A percentile compares a stretch with the other conserved stretches of the same genome.
These are phyloP conservation scores for Atta colombica DNA, from an alignment of 1,140 invertebrate species.

Conservation along the genomic window DNA sequence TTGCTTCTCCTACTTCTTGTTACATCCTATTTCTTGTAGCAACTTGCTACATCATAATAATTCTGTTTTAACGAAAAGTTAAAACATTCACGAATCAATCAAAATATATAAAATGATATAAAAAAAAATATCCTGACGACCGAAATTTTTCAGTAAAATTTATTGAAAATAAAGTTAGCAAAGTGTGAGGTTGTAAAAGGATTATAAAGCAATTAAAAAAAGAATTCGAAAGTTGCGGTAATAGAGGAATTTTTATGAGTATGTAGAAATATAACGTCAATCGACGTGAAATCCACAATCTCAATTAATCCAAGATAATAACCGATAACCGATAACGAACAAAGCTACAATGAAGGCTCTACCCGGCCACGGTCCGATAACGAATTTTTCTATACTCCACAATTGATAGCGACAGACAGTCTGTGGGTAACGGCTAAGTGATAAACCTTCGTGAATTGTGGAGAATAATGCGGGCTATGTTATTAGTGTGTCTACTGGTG, in stretches of 20 bases:
- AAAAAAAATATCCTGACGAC: not conserved
- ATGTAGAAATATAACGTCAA: not conserved
- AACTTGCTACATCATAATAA: not conserved
- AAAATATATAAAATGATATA: not conserved
- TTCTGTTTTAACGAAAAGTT: not conserved
- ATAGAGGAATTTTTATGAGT: not conserved
- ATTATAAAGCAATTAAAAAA: not conserved
- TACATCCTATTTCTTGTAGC: too few species aligned
- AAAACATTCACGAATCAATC: not conserved
- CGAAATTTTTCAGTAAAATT: not conserved
- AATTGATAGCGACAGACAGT: conserved; percentile 14
- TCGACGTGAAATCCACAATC: not conserved
- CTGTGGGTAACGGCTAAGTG: not conserved
- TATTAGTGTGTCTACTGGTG: not conserved
- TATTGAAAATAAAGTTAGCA: not conserved
- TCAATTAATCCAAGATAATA: conserved; percentile 48
- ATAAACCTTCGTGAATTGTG: not conserved
- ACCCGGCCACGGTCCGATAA: conserved; percentile 22
- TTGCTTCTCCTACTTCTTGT: not conserved
- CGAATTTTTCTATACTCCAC: conserved; percentile 15
- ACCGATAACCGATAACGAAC: conserved; percentile 57
- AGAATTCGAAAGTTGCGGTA: not conserved
- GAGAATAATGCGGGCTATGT: not conserved
- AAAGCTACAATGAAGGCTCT: conserved; percentile 50
- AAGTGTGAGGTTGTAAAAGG: not conserved